Evolutionary conservation across 2,113 vertebrate genomes (phyloP), one percentile per base, ranked within the genome.

Genomic region (Corythaixoides concolor): DNA sequence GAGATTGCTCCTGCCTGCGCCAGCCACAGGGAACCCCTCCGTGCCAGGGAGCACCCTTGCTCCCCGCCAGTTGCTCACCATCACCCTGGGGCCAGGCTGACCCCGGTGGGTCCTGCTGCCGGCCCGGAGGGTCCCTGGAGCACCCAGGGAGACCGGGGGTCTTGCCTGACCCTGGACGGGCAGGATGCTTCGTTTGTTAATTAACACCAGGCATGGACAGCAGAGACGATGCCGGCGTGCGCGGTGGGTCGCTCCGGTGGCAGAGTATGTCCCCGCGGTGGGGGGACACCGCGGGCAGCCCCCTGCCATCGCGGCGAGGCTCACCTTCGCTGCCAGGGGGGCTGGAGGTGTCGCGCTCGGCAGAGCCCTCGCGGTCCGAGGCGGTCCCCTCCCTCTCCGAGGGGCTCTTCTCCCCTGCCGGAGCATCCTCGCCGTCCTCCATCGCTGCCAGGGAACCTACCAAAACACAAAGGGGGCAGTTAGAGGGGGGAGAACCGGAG

Each of bases 371-470:
- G 0, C 70, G 98, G 89, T 99, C 99, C 0, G 98, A 98, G 19
- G 96, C 49, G 3, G 96, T 84, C 4, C 98, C 98, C 27, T 99
- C 98, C 70, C 97, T 98, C 73, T 98, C 99, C 0, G 96, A 98
- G 33, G 98, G 97, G 97, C 98, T 98, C 63, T 67, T 91, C 70
- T 98, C 98, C 47, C 97, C 97, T 4, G 70, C 86, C 2, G 72
- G 96, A 60, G 96, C 96, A 0, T 99, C 99, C 56, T 99, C 99
- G 1, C 97, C 87, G 20, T 98, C 97, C 66, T 99, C 99, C 89
- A 99, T 99, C 19, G 99, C 99, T 68, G 99, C 99, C 17, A 99
- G 97, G 96, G 99, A 98, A 96, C 99, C 99, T 99, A 98, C 1
- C 7, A 22, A 76, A 22, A 89, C 55, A 94, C 30, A 16, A 19